A percentile compares a stretch with the other conserved stretches of the same genome.
phyloP scores from a whole-genome alignment of 2,888 invertebrate species.

The Nowickia ferox region DNA sequence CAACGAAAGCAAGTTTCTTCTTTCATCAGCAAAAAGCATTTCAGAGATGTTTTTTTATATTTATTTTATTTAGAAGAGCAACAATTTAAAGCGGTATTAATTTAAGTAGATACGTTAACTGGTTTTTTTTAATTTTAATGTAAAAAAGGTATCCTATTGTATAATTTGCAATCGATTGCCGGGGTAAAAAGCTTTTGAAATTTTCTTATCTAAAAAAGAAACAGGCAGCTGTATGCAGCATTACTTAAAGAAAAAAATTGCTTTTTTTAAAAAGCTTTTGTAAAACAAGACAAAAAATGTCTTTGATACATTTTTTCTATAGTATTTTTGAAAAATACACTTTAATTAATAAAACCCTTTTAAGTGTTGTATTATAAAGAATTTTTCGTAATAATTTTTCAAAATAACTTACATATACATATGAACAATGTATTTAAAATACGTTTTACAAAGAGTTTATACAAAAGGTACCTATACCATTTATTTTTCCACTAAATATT shows the following conservation, averaged over 20 bases:
- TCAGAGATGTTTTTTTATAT: background rate
- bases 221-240: constrained; percentile 4
- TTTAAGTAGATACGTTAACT: constrained; percentile 14
- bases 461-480: too few relatives aligned
- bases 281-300: background rate
- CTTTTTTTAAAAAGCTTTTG: background rate
- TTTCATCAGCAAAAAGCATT: background rate
- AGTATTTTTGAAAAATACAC: background rate
- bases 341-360: too few relatives aligned
- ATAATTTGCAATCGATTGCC: constrained; percentile 10
- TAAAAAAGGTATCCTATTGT: constrained; percentile 28
- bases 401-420: too few relatives aligned
- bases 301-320: background rate
- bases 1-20: background rate
- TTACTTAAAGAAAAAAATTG: background rate
- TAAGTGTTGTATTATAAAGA: too few relatives aligned
- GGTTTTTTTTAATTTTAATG: constrained; percentile 11
- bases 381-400: too few relatives aligned
- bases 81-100: constrained; percentile 1
- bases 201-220: constrained; percentile 2
- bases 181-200: constrained; percentile 4
- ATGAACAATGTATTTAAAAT: too few relatives aligned
- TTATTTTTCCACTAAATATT: too few relatives aligned
- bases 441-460: too few relatives aligned
- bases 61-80: constrained; percentile 18